These are phyloP conservation scores for Illadopsis cleaveri DNA, from an alignment of 2,113 vertebrate genomes.

Conservation along the genomic window DNA sequence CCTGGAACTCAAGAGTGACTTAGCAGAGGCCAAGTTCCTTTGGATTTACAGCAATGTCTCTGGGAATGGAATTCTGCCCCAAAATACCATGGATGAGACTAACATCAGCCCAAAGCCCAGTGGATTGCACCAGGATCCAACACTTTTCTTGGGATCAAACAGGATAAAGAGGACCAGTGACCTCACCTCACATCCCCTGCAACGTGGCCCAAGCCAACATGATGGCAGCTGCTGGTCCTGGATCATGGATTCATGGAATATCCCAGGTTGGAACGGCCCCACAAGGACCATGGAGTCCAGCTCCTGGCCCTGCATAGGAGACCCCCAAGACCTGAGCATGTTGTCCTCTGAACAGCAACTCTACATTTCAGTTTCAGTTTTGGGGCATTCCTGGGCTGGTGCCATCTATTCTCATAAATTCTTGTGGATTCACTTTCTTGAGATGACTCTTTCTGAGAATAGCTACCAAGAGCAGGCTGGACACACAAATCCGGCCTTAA, in stretches of 20 bases:
- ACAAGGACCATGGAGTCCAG: neutral
- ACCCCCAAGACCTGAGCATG: neutral
- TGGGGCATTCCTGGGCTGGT: neutral
- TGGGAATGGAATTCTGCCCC: neutral
- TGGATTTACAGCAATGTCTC: neutral
- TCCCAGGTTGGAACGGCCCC: neutral
- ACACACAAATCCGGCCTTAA: neutral
- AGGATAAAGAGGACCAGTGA: neutral
- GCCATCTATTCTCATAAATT: neutral
- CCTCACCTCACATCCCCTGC: neutral
- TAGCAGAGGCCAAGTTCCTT: neutral
- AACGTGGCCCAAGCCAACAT: accelerated
- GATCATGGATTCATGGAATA: neutral
- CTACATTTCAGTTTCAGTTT: accelerated
- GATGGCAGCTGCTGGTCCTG: neutral
- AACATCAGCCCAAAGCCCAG: neutral
- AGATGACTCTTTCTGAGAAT: neutral
- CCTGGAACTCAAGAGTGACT: neutral
- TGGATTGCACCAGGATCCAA: neutral
- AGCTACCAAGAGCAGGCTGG: neutral
- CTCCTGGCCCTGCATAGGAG: neutral
- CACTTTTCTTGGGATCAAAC: neutral
- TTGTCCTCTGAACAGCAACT: accelerated
- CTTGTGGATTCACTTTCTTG: neutral
- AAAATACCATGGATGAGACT: neutral